These are phyloP conservation scores for Galbula dea DNA, from an alignment of 2,113 vertebrate genomes.

Conservation along the genomic window DNA sequence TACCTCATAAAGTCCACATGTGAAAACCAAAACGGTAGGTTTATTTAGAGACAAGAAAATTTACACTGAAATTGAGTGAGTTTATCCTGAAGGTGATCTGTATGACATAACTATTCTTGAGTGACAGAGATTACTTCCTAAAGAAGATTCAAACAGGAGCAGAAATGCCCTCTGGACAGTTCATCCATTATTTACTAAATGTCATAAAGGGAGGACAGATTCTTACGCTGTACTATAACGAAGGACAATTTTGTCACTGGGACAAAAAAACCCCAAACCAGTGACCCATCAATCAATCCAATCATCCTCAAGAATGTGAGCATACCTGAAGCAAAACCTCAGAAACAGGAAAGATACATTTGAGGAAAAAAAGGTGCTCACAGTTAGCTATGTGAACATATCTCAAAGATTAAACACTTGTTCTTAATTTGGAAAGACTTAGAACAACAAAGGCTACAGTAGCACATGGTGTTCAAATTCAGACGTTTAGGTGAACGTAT, in stretches of 20 bases:
- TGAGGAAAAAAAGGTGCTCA: background rate
- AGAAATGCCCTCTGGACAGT: background rate
- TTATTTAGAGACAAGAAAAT: background rate
- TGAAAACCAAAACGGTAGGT: background rate
- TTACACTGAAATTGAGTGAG: background rate
- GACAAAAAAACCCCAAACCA: too few relatives aligned
- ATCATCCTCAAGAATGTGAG: background rate
- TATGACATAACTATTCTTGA: background rate
- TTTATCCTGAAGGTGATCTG: background rate
- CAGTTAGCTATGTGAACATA: background rate
- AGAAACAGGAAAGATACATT: background rate
- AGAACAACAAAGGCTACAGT: background rate
- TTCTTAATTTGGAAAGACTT: background rate
- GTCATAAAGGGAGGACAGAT: background rate
- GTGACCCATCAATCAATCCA: background rate
- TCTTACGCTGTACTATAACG: background rate
- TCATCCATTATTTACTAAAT: background rate
- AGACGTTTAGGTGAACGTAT: background rate
- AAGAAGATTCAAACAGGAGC: background rate
- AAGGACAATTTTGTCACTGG: background rate
- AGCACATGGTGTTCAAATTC: background rate
- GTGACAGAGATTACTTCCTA: background rate
- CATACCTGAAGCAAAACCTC: background rate
- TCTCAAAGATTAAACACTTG: background rate
- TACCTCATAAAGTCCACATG: background rate